A percentile compares a stretch with the other conserved stretches of the same genome.
These are phyloP conservation scores for Fistularia tabacaria DNA, from an alignment of 2,797 vertebrate species.

Conservation along the genomic window DNA sequence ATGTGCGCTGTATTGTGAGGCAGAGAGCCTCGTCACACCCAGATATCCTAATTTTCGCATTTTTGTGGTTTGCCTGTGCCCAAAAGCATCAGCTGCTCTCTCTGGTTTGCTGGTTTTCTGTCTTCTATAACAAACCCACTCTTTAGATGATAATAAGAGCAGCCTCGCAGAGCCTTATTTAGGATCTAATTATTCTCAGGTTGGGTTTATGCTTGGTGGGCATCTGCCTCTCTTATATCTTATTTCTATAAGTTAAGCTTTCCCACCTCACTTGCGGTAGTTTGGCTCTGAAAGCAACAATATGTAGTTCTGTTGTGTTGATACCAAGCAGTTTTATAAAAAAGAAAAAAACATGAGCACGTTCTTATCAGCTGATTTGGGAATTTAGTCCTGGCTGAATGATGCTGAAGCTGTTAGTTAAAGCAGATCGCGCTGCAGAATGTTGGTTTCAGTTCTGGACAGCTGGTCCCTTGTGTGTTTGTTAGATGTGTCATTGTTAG, in stretches of 20 bases:
- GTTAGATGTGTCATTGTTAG: no score
- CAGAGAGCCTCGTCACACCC: slow-evolving; percentile 25
- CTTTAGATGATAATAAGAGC: neutral
- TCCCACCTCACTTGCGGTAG: slow-evolving; percentile 5
- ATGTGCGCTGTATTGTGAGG: slow-evolving; percentile 49
- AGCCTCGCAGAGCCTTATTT: slow-evolving; percentile 1
- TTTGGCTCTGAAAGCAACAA: slow-evolving; percentile 15
- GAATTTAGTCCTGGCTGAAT: no score
- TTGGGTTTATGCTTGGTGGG: neutral
- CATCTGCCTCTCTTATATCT: neutral
- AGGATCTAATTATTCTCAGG: no score
- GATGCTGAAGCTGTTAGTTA: no score
- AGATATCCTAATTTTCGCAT: slow-evolving; percentile 38
- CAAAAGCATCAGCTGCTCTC: slow-evolving; percentile 54
- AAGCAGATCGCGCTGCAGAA: no score
- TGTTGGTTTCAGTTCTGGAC: no score
- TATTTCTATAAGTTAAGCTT: neutral
- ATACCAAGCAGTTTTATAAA: no score
- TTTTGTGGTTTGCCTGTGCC: slow-evolving; percentile 56
- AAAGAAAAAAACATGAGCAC: no score
- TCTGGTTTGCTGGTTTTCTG: slow-evolving; percentile 50
- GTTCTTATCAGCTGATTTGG: no score
- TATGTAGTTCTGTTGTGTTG: neutral
- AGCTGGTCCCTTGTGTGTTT: no score
- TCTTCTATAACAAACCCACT: slow-evolving; percentile 37